phyloP scores from a whole-genome alignment of 2,888 invertebrate species.

The Sympetrum striolatum region DNA sequence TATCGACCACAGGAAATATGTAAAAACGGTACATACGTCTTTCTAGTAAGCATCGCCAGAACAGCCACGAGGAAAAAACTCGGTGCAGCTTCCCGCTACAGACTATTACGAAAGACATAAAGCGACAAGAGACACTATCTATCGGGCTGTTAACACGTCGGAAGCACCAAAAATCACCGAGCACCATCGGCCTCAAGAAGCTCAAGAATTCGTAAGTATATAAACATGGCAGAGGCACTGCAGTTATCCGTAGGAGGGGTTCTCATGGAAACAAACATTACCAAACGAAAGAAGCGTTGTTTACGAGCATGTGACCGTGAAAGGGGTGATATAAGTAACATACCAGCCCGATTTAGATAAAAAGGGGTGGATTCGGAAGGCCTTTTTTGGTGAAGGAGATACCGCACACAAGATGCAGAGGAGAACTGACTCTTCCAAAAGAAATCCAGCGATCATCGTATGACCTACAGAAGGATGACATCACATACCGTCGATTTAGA shows the following conservation, averaged over 20 bases:
- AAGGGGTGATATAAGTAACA: neutral
- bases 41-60: neutral
- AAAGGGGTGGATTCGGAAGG: neutral
- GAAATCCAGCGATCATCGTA: neutral
- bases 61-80: neutral
- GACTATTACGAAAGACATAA: neutral
- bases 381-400: neutral
- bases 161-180: neutral
- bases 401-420: neutral
- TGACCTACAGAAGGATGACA: neutral
- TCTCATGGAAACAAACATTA: neutral
- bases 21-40: neutral
- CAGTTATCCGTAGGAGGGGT: neutral
- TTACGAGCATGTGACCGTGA: neutral
- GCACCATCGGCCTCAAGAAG: neutral
- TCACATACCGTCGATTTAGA: neutral
- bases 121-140: neutral
- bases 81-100: neutral
- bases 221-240: neutral
- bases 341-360: neutral
- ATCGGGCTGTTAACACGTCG: neutral
- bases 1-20: neutral
- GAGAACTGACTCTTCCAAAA: neutral
- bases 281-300: neutral
- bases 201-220: neutral